These are phyloP conservation scores for Lathronympha strigana DNA, from an alignment of 2,888 invertebrate species.

Conservation along the genomic window DNA sequence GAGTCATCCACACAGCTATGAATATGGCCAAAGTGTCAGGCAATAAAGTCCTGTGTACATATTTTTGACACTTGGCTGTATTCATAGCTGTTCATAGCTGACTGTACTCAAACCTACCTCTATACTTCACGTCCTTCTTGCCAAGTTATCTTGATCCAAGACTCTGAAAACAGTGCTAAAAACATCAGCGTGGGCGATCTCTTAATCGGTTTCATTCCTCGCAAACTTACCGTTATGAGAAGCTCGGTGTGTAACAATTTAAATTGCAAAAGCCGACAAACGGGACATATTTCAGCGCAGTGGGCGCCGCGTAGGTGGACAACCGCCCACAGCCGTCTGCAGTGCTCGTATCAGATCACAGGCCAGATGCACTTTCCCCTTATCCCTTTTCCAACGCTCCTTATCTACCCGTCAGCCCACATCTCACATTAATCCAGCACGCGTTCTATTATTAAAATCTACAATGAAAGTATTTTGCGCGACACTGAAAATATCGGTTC, in stretches of 20 bases:
- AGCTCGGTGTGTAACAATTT: conserved; percentile 44
- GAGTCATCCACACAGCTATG: too few relatives aligned
- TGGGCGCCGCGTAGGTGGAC: conserved; percentile 61
- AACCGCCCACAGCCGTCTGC: conserved; percentile 55
- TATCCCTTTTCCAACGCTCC: conserved; percentile 40
- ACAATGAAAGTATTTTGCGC: conserved; percentile 18
- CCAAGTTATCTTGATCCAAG: too few relatives aligned
- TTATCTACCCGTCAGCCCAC: conserved; percentile 27
- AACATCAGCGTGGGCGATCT: neutral
- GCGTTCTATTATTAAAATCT: conserved; percentile 32
- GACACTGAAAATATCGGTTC: conserved; percentile 46
- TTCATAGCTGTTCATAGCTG: too few relatives aligned
- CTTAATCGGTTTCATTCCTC: neutral
- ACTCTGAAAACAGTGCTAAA: too few relatives aligned
- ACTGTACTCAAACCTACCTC: too few relatives aligned
- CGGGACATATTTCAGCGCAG: conserved; percentile 57
- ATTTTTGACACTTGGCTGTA: too few relatives aligned
- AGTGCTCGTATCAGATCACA: conserved; percentile 45
- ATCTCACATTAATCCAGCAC: conserved; percentile 18
- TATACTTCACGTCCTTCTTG: too few relatives aligned
- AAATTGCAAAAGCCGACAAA: conserved; percentile 47
- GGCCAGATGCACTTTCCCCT: conserved; percentile 31
- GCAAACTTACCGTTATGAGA: conserved; percentile 24
- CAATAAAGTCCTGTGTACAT: too few relatives aligned
- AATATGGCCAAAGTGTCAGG: too few relatives aligned